Conservation (phyloP, 2,888 invertebrate species). For the Tetropium fuscum region DNA sequence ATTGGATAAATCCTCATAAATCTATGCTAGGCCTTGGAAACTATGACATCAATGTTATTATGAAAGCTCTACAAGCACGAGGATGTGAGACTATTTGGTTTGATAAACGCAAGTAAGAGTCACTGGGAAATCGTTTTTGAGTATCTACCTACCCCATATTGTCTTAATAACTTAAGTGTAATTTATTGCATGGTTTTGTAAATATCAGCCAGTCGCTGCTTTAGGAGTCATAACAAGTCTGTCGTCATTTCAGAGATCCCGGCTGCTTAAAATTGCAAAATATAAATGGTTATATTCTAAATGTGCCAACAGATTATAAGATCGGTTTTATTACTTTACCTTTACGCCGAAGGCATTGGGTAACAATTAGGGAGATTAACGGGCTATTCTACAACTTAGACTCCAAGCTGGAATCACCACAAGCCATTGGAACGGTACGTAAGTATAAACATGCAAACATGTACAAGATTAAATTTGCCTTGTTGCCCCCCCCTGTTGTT, state of each 20-base stretch:
- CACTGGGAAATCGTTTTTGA: no score
- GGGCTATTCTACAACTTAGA: conserved; percentile 91
- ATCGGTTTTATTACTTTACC: conserved; percentile 89
- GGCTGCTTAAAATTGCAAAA: conserved; percentile 79
- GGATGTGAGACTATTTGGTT: conserved; percentile 96
- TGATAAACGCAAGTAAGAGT: conserved; percentile 93
- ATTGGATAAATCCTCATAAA: conserved; percentile 95
- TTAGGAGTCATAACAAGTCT: no score
- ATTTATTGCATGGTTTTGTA: no score
- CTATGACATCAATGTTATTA: conserved; percentile 98
- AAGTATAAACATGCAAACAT: no score
- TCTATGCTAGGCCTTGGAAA: conserved; percentile 95
- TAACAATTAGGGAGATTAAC: conserved; percentile 84
- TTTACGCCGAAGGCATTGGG: conserved; percentile 90
- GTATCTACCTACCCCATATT: no score
- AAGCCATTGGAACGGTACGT: conserved; percentile 83
- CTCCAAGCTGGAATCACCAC: conserved; percentile 88
- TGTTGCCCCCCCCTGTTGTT: no score
- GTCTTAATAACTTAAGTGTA: no score
- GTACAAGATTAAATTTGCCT: no score
- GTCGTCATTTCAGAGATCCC: conserved; percentile 79
- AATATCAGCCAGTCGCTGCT: no score
- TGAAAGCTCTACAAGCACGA: conserved; percentile 90
- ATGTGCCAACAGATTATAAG: conserved; percentile 93
- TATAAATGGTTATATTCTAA: conserved; percentile 92